Conservation (phyloP, 2,797 vertebrate species). For the Trematocara caparti region DNA sequence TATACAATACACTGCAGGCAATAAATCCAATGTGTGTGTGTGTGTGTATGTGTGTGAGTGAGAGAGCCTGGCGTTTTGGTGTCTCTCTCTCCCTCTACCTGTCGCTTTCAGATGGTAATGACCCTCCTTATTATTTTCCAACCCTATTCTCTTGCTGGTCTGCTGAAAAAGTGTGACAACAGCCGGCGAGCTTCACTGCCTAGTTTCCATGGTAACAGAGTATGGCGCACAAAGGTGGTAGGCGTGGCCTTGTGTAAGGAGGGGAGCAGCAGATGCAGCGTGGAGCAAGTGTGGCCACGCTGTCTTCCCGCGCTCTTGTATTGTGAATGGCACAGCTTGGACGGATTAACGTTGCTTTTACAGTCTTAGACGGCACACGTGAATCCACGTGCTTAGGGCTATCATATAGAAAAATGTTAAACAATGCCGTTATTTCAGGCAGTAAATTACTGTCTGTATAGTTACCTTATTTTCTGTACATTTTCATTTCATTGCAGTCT, state of each 20-base stretch:
- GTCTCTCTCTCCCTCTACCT: constrained; percentile 25
- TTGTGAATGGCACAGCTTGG: background rate
- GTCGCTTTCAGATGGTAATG: constrained; percentile 63
- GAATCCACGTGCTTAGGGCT: background rate
- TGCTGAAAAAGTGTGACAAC: constrained; percentile 51
- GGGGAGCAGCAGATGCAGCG: constrained; percentile 37
- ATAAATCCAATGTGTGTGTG: background rate
- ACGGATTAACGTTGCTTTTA: background rate
- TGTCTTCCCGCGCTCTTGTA: background rate
- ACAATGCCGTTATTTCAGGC: background rate
- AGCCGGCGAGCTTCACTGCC: constrained; percentile 38
- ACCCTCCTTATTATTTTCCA: constrained; percentile 20
- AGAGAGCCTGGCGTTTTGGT: accelerated
- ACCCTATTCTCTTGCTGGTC: background rate
- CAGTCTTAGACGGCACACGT: background rate
- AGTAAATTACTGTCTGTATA: background rate
- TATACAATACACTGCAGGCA: background rate
- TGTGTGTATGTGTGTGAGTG: background rate
- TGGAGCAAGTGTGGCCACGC: background rate
- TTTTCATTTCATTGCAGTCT: background rate
- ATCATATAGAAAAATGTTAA: background rate
- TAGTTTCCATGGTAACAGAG: constrained; percentile 66
- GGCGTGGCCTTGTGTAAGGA: constrained; percentile 21
- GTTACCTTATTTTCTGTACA: background rate
- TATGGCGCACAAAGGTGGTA: constrained; percentile 33